Evolutionary conservation across 1,140 invertebrate species (phyloP), one percentile per base, ranked within the genome.

Genomic region (Tachypleus tridentatus): DNA sequence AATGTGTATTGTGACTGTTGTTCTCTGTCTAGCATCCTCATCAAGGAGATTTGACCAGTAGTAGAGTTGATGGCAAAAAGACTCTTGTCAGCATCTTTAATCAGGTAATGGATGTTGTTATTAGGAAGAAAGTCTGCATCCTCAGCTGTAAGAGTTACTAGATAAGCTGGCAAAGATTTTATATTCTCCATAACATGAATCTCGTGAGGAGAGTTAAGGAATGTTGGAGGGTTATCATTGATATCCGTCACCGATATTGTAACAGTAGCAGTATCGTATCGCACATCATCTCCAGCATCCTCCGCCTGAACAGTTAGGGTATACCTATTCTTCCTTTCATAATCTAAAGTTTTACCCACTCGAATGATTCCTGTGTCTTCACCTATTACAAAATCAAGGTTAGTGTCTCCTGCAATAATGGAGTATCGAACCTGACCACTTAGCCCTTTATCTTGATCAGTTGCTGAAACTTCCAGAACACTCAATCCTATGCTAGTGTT

Each of bases 181-280:
- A 50, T 52, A 59, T 69, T 69, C 78, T 97, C 94, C 83, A 91
- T 87, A 11, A 97, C 88, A 73, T 91, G 87, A 0, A 90, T 90
- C 64, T 91, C 76, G 75, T 97, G 97, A 0, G 91, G 91, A 0
- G 90, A 94, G 77, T 91, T 87, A 52, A 91, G 77, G 74, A 98
- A 97, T 2, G 89, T 86, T 3, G 94, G 94, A 5, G 89, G 84
- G 73, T 94, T 94, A 78, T 98, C 95, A 77, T 98, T 97, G 69
- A 97, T 88, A 78, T 98, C 94, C 49, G 86, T 82, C 4, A 99
- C 84, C 4, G 72, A 73, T 52, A 86, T 80, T 51, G 76, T 72
- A 29, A 85, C 78, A 51, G 77, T 77, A 10, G 89, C 87, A 5
- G 84, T 87, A 74, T 91, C 88, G 67, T 81, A 82, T 63, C 83